phyloP scores from a whole-genome alignment of 2,113 vertebrate species.

The Pyrgilauda ruficollis region DNA sequence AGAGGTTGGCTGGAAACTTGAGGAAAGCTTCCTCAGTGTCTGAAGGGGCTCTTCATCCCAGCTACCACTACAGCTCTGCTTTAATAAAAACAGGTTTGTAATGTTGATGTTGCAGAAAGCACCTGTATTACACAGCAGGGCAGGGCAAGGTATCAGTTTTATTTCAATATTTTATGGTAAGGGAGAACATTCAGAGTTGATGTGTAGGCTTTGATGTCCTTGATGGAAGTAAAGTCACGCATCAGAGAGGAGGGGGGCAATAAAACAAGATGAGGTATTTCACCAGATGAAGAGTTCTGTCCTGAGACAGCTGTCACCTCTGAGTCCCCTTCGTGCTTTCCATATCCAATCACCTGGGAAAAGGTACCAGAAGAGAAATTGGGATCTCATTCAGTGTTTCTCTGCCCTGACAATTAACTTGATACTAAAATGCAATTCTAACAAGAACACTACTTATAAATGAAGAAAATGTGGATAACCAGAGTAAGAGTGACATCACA shows the following conservation, averaged over 20 bases:
- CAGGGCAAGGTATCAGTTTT: constrained; percentile 57
- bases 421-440: background rate
- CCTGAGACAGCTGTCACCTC: constrained; percentile 40
- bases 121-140: constrained; percentile 17
- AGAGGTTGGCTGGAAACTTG: background rate
- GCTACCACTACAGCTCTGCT: background rate
- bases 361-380: background rate
- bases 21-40: background rate
- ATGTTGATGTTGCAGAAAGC: background rate
- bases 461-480: background rate
- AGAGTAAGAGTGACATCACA: rapidly evolving
- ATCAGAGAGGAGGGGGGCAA: constrained; percentile 76
- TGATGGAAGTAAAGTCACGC: constrained; percentile 73
- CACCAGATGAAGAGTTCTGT: constrained; percentile 73
- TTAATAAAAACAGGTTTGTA: background rate
- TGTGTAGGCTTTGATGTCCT: constrained; percentile 89
- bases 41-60: background rate
- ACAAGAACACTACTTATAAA: background rate
- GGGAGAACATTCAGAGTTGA: constrained; percentile 86
- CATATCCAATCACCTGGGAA: constrained; percentile 89
- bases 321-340: constrained; percentile 80
- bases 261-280: constrained; percentile 84
- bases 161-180: constrained; percentile 93
- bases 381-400: background rate
- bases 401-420: background rate